Evolutionary conservation across 2,888 invertebrate genomes (phyloP).

Genomic region (Pardosa pseudoannulata): DNA sequence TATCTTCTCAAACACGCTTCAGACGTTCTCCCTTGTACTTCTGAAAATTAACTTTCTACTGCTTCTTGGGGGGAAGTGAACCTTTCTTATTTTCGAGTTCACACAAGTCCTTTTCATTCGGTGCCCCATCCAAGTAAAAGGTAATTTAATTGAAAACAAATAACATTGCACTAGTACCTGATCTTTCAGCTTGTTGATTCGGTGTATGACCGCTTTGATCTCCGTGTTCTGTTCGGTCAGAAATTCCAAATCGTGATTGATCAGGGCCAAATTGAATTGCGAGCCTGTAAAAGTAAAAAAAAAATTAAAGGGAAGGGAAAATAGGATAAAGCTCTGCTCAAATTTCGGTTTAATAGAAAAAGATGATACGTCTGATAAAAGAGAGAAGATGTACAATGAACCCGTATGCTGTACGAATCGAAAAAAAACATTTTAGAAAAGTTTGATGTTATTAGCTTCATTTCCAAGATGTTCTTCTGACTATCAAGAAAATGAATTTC

Average conservation of each 20-base stretch:
- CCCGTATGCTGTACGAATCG: too few relatives aligned
- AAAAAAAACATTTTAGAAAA: too few relatives aligned
- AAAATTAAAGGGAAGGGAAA: too few relatives aligned
- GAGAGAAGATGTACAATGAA: too few relatives aligned
- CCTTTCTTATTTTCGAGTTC: not conserved
- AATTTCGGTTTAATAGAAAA: too few relatives aligned
- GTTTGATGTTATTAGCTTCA: too few relatives aligned
- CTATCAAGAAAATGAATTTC: too few relatives aligned
- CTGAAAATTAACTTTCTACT: not conserved
- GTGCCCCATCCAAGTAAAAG: not conserved
- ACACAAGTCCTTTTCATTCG: not conserved
- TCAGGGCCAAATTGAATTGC: slow-evolving; percentile 33
- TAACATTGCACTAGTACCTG: slow-evolving; percentile 36
- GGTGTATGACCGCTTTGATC: slow-evolving; percentile 27
- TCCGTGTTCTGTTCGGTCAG: slow-evolving; percentile 55
- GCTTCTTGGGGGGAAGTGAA: too few relatives aligned
- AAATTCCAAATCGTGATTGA: slow-evolving; percentile 54
- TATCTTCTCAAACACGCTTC: too few relatives aligned
- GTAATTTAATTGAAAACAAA: not conserved
- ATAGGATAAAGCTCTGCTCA: too few relatives aligned
- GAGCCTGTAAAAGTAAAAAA: slow-evolving; percentile 27
- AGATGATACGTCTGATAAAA: too few relatives aligned
- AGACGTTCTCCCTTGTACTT: not conserved
- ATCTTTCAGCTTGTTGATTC: slow-evolving; percentile 10
- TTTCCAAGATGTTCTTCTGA: too few relatives aligned